Evolutionary conservation across 2,113 vertebrate species (phyloP).

Genomic region (Eulemur macaco): DNA sequence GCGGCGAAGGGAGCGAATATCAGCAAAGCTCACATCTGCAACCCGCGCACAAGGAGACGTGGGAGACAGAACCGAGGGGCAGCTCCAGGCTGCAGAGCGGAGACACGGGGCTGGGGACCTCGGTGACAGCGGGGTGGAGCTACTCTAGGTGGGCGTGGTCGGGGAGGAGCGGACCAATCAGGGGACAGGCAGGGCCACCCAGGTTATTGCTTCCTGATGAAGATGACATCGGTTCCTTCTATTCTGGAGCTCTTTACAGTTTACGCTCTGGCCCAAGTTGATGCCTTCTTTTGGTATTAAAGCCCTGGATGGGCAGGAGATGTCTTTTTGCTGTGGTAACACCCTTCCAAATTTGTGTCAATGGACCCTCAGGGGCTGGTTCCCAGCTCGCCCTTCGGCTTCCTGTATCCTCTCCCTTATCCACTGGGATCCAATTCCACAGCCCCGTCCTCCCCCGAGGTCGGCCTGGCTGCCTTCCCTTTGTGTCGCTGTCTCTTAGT

Average conservation of each 20-base stretch:
- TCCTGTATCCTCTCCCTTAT: background rate
- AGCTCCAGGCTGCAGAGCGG: background rate
- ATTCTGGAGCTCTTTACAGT: background rate
- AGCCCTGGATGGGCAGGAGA: background rate
- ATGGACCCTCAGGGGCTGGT: background rate
- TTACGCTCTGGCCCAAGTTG: background rate
- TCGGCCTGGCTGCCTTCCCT: background rate
- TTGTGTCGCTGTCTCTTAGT: background rate
- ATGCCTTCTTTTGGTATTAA: background rate
- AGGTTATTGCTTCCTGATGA: accelerated
- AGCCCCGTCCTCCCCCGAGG: no score
- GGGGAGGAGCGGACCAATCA: background rate
- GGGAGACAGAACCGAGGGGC: background rate
- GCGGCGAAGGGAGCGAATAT: background rate
- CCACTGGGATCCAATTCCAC: background rate
- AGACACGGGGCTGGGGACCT: background rate
- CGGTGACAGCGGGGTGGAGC: background rate
- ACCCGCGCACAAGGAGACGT: accelerated
- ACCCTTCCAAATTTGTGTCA: background rate
- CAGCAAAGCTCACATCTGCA: background rate
- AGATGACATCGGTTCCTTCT: background rate
- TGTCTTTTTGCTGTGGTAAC: background rate
- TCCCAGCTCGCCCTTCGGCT: background rate
- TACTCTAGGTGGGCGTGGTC: background rate
- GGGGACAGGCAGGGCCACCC: background rate